Base-by-base conservation (phyloP, 2,797 vertebrate species). In the Mus spretus region DNA sequence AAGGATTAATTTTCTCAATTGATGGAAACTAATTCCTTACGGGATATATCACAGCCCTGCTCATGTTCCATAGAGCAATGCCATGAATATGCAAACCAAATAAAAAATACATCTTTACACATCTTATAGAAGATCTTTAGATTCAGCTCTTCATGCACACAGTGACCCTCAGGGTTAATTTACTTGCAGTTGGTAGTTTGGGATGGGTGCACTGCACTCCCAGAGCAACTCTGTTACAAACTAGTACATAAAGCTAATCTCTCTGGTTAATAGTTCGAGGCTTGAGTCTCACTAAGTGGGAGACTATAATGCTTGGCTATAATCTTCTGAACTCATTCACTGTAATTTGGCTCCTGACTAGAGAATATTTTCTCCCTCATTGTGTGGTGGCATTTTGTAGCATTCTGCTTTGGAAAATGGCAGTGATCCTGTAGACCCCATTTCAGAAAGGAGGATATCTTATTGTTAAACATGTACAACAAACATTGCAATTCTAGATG, bases 1-100 rank as follows among this genome's bases (percentile, higher is more conserved):
- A 88, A 61, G 75, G 2, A 59, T 40, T 97, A 17, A 87, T 97
- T 90, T 95, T 90, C 96, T 87, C 94, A 87, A 37, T 6, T 50
- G 28, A 85, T 59, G 22, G 67, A 67, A 57, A 67, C 4, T 1
- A 91, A 92, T 17, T 37, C 78, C n/a, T 57, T 22, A 61, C 0
- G 17, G 44, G 90, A 44, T 44, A 80, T 28, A 78, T 87, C 13
- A 40, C 84, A 63, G 14, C 24, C 79, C 40, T 77, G 47, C 31
- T 91, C 53, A 12, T 90, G 81, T 37, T 31, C 0, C 57, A n/a
- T 1, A 59, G 24, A 79, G 47, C 28, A 11, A 13, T 37, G 28
- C 9, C 8, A 0, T 47, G 53, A 77, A 37, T n/a, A 7, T 5
- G 15, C 34, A 55, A 80, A n/a, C n/a, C 28, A 0, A 24, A 50